Evolutionary conservation across 2,113 vertebrate species (phyloP).

Genomic region (Cranoglanis bouderius): DNA sequence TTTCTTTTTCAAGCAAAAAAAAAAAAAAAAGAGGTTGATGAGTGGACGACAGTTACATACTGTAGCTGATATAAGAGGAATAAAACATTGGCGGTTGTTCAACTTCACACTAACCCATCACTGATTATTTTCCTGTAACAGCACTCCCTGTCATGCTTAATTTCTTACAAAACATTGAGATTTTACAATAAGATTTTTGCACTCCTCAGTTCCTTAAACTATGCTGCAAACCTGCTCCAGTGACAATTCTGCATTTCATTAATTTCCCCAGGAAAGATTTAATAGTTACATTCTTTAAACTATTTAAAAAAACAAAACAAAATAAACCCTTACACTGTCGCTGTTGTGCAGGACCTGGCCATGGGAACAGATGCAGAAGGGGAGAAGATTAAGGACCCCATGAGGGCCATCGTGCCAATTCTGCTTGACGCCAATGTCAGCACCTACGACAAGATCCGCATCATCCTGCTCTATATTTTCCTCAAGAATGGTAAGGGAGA

Average conservation of each 20-base stretch:
- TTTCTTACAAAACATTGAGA: background rate
- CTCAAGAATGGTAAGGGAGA: slow-evolving; percentile 87
- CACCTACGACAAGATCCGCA: slow-evolving; percentile 95
- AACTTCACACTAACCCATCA: background rate
- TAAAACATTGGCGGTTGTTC: too few species aligned
- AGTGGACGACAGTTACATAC: too few species aligned
- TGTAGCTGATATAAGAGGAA: too few species aligned
- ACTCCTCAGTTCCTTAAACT: background rate
- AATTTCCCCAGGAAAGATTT: background rate
- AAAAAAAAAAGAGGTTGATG: too few species aligned
- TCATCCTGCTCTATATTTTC: slow-evolving; percentile 97
- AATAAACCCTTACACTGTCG: background rate
- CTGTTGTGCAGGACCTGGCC: slow-evolving; percentile 83
- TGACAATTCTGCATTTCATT: background rate
- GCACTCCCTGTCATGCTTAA: background rate
- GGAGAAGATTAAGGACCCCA: slow-evolving; percentile 98
- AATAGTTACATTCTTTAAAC: background rate
- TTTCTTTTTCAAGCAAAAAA: too few species aligned
- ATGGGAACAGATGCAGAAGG: slow-evolving; percentile 96
- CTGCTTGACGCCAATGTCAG: slow-evolving; percentile 89
- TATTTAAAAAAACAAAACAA: too few species aligned
- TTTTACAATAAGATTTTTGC: background rate
- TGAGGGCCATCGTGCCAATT: slow-evolving; percentile 94
- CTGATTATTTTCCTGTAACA: background rate
- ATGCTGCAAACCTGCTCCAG: background rate